These are phyloP conservation scores for Chloroceryle aenea DNA, from an alignment of 2,113 vertebrate genomes.

Conservation along the genomic window DNA sequence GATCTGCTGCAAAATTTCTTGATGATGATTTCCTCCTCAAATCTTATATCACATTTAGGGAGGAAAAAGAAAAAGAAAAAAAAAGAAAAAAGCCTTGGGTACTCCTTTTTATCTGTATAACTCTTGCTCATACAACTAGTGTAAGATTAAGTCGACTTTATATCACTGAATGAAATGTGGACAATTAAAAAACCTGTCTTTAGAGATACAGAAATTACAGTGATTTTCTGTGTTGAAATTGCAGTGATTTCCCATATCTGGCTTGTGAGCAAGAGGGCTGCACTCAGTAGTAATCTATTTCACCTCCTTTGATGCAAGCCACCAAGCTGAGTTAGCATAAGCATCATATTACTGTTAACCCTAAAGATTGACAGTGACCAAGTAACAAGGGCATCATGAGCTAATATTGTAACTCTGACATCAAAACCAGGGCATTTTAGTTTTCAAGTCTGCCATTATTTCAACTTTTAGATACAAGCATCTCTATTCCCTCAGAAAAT, in stretches of 20 bases:
- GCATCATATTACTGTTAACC: background rate
- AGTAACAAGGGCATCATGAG: background rate
- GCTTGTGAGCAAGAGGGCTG: background rate
- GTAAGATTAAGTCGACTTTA: background rate
- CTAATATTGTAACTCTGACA: background rate
- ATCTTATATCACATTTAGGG: background rate
- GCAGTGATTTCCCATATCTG: background rate
- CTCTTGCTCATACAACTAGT: background rate
- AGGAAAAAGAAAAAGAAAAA: background rate
- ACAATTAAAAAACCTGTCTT: background rate
- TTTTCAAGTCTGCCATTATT: slow-evolving; percentile 25
- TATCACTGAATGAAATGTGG: background rate
- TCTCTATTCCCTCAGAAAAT: slow-evolving; percentile 1
- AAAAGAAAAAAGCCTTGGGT: background rate
- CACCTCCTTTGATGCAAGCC: background rate
- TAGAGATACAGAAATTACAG: background rate
- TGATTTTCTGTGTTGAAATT: background rate
- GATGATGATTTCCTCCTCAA: background rate
- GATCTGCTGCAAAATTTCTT: background rate
- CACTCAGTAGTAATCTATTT: background rate
- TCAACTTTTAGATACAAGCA: background rate
- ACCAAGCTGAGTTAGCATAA: background rate
- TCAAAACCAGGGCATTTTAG: slow-evolving; percentile 3
- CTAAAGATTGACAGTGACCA: background rate
- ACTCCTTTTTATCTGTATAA: background rate